Evolutionary conservation across 2,888 invertebrate genomes (phyloP), one percentile per base, ranked within the genome.

Genomic region (Morpho achilles): DNA sequence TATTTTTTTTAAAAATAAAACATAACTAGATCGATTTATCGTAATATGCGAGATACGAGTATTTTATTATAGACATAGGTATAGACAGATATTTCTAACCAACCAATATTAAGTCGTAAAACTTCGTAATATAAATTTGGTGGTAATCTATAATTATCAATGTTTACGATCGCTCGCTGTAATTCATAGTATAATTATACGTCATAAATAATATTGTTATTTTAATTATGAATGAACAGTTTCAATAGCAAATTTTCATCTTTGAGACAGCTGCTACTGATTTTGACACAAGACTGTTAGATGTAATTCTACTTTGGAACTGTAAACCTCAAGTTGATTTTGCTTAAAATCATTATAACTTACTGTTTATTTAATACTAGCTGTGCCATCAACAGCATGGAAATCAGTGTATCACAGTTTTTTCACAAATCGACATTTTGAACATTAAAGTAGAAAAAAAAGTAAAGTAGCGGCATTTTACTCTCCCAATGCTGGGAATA

Each of bases 171-270:
- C 51, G 8, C 43, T 39, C 55, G 47, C 46, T 53, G 42, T 32
- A 54, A 58, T 50, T 53, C 50, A 59, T 55, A 47, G 43, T 51
- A 51, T 55, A 55, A 59, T 55, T 59, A 50, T 46, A 23, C 46
- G 47, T 50, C 42, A 55, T 55, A 41, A 59, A 47, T 50, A 46
- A 51, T 54, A 59, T 52, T 44, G 41, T 45, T 10, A 49, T 55
- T 48, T 51, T 48, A 51, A 41, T 56, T 49, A 44, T 44, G 10
- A 51, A 55, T 40, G 23, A 47, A 5, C n/a, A 41, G 53, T 32
- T 23, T 45, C 47, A 39, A 41, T 46, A 46, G 47, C 32, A 47
- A 47, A 54, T 47, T 54, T 10, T 46, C 47, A 8, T 54, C 47
- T 41, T 44, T 47, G 16, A 41, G 53, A 45, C 53, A 47, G 53